A percentile compares a stretch with the other conserved stretches of the same genome.
Conservation (phyloP, 2,888 invertebrate genomes). For the Agonopterix arenella region DNA sequence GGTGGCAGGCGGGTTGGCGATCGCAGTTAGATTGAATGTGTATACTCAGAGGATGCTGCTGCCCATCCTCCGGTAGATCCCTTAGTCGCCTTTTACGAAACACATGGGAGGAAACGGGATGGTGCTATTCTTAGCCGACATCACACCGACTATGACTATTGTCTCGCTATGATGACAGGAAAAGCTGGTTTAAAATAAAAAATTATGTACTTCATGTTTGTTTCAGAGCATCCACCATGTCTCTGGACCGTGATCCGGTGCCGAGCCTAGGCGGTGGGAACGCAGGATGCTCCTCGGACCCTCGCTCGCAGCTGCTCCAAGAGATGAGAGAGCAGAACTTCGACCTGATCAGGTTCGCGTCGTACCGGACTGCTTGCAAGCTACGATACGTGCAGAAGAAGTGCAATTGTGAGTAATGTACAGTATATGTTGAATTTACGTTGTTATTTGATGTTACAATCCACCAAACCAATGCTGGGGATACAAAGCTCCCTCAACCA, state of each 20-base stretch:
- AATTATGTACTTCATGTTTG: neutral
- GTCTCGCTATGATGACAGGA: no score
- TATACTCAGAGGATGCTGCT: no score
- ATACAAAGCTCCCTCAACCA: no score
- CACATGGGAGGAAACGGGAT: no score
- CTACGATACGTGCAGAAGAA: slow-evolving; percentile 98
- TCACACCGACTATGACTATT: no score
- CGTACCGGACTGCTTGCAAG: slow-evolving; percentile 98
- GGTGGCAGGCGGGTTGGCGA: no score
- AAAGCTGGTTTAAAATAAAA: no score
- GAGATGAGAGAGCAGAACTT: slow-evolving; percentile 95
- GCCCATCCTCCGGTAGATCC: no score
- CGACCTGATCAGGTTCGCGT: slow-evolving; percentile 97
- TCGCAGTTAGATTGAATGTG: no score
- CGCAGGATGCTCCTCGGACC: slow-evolving; percentile 63
- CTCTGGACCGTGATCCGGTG: slow-evolving; percentile 57
- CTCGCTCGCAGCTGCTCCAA: slow-evolving; percentile 86
- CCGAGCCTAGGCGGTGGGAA: slow-evolving; percentile 26
- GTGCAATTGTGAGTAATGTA: slow-evolving; percentile 88
- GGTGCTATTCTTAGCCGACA: no score
- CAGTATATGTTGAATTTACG: slow-evolving; percentile 2
- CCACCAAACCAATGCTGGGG: neutral
- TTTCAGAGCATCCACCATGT: slow-evolving; percentile 21
- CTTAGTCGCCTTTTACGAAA: no score
- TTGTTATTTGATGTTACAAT: neutral